phyloP scores from a whole-genome alignment of 1,140 invertebrate genomes.

The Lordiphosa mommai region DNA sequence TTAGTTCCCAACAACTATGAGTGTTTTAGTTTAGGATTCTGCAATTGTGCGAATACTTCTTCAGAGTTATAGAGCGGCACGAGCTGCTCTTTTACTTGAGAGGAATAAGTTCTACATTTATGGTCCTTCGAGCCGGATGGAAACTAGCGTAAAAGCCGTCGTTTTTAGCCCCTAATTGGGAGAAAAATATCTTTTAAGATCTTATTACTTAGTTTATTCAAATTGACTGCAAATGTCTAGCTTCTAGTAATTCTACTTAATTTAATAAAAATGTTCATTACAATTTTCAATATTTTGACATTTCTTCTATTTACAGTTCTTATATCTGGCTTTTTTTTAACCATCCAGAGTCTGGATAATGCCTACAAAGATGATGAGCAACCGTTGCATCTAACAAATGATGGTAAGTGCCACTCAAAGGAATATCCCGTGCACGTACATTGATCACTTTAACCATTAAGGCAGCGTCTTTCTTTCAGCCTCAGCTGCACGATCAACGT shows the following conservation, averaged over 20 bases:
- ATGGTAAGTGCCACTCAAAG: conserved; percentile 59
- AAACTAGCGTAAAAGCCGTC: no score
- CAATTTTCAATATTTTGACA: background rate
- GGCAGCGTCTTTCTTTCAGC: conserved; percentile 80
- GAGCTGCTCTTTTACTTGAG: no score
- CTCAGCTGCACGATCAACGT: conserved; percentile 56
- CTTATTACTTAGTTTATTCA: no score
- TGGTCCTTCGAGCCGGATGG: no score
- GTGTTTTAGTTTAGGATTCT: no score
- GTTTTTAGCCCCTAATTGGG: no score
- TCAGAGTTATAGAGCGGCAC: no score
- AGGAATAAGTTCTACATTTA: no score
- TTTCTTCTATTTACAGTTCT: conserved; percentile 17
- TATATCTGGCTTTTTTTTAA: background rate
- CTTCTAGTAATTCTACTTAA: background rate
- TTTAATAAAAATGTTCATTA: no score
- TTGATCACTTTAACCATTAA: conserved; percentile 79
- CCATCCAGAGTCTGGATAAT: background rate
- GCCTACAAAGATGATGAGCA: conserved; percentile 46
- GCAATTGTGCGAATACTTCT: no score
- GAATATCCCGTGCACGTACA: conserved; percentile 37
- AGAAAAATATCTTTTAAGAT: no score
- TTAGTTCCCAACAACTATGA: no score
- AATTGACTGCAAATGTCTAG: background rate
- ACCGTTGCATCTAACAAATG: conserved; percentile 63